Evolutionary conservation across 2,888 invertebrate genomes (phyloP).

Genomic region (Sesia apiformis): DNA sequence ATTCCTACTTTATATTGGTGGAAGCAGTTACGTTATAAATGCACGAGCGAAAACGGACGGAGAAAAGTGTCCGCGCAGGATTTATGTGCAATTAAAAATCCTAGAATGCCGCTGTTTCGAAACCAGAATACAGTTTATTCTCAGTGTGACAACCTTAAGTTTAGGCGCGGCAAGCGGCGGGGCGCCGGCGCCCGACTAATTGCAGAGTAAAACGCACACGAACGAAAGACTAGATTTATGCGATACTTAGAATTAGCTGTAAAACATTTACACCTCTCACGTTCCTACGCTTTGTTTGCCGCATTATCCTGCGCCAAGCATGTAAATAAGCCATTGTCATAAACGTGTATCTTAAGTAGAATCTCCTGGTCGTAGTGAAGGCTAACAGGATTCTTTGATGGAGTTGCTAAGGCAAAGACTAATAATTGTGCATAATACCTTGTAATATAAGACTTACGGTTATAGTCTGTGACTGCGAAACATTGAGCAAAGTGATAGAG

Average conservation of each 20-base stretch:
- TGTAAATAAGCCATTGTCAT: slow-evolving; percentile 10
- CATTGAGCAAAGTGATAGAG: too few relatives aligned
- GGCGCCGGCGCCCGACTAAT: slow-evolving; percentile 16
- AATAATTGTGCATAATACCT: too few relatives aligned
- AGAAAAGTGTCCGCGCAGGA: too few relatives aligned
- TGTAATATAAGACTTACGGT: too few relatives aligned
- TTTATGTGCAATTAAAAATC: too few relatives aligned
- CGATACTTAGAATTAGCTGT: slow-evolving; percentile 9
- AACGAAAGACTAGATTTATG: slow-evolving; percentile 30
- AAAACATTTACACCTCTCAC: slow-evolving; percentile 13
- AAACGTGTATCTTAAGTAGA: neutral
- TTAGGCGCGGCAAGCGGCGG: slow-evolving; percentile 3
- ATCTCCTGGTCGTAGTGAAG: neutral
- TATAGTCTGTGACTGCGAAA: too few relatives aligned
- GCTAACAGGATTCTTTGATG: neutral
- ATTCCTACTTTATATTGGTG: too few relatives aligned
- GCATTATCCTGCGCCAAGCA: slow-evolving; percentile 15
- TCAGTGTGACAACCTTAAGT: neutral
- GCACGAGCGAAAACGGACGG: too few relatives aligned
- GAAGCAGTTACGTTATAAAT: too few relatives aligned
- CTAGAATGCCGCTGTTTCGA: too few relatives aligned
- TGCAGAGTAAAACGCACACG: slow-evolving; percentile 16
- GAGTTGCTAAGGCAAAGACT: too few relatives aligned
- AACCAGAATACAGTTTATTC: neutral
- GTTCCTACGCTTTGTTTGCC: slow-evolving; percentile 9